Evolutionary conservation across 2,113 vertebrate genomes (phyloP).

Genomic region (Dendrocopos noguchii): DNA sequence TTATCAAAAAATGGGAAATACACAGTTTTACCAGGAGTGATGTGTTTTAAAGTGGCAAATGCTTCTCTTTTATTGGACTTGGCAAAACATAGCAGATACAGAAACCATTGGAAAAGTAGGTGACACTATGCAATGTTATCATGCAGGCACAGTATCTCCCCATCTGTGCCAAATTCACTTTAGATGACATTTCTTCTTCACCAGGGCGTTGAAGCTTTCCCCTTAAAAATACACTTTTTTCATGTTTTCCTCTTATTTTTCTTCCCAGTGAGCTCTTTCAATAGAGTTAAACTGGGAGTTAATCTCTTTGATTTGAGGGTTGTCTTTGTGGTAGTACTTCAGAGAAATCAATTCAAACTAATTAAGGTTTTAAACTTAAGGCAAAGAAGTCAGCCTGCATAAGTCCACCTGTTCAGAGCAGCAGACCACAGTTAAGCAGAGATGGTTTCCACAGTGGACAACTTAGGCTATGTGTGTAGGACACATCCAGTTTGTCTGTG

Average conservation of each 20-base stretch:
- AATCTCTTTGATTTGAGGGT: not conserved
- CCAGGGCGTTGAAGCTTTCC: not conserved
- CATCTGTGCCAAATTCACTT: not conserved
- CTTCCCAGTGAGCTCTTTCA: not conserved
- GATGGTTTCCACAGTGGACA: not conserved
- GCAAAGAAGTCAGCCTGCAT: not conserved
- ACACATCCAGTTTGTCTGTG: not conserved
- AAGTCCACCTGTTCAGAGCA: not conserved
- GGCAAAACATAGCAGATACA: not conserved
- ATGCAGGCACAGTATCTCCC: not conserved
- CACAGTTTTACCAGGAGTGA: not conserved
- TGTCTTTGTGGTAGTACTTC: not conserved
- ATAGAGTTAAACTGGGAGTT: not conserved
- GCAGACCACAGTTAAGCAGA: not conserved
- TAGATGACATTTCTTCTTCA: not conserved
- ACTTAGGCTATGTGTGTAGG: rapidly evolving
- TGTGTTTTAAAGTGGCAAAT: not conserved
- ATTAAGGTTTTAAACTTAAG: not conserved
- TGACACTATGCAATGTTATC: not conserved
- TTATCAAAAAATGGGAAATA: not conserved
- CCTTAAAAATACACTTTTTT: not conserved
- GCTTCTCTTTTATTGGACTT: not conserved
- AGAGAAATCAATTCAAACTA: not conserved
- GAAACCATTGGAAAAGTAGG: not conserved
- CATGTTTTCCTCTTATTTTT: not conserved